Evolutionary conservation across 2,888 invertebrate species (phyloP), one percentile per base, ranked within the genome.

Genomic region (Aleiodes alternator): DNA sequence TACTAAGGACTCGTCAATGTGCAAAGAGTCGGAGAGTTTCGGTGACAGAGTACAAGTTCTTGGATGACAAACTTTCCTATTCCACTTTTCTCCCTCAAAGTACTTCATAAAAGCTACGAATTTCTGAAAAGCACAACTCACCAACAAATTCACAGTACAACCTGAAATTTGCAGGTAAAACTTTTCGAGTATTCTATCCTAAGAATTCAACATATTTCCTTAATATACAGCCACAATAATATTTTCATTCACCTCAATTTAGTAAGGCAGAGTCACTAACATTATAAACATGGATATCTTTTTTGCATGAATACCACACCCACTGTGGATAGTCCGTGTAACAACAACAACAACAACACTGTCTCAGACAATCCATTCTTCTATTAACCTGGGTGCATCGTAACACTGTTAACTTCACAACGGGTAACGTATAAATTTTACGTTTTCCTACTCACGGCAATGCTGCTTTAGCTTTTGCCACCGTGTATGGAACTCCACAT

Each of bases 381-480:
- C 34, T 23, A 68, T 68, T 68, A 68, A n/a, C 51, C 14, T 38
- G n/a, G 51, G 16, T 64, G 56, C 64, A 73, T 66, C 66, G 48
- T 66, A 73, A 73, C 56, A 56, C 73, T 73, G 53, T 56, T 55
- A 43, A 73, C 56, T 51, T 51, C 53, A 53, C 53, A 29, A 43
- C 43, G 43, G 70, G 72, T 72, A 43, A 48, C 68, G 51, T 51
- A 79, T 82, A 83, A 82, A 82, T 83, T 79, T 81, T 9, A 75
- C 73, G 79, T 81, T 81, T 51, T 79, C 78, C 50, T 43, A 43
- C 79, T 79, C 69, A 81, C 80, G 76, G 64, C 43, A n/a, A 16
- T 76, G 74, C 72, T 71, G 69, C 48, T 38, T 72, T 61, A 50
- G 43, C 64, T 50, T 31, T 23, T n/a, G 50, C 51, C 31, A 31